Evolutionary conservation across 2,888 invertebrate species (phyloP), one percentile per base, ranked within the genome.

Genomic region (Pimpla rufipes): DNA sequence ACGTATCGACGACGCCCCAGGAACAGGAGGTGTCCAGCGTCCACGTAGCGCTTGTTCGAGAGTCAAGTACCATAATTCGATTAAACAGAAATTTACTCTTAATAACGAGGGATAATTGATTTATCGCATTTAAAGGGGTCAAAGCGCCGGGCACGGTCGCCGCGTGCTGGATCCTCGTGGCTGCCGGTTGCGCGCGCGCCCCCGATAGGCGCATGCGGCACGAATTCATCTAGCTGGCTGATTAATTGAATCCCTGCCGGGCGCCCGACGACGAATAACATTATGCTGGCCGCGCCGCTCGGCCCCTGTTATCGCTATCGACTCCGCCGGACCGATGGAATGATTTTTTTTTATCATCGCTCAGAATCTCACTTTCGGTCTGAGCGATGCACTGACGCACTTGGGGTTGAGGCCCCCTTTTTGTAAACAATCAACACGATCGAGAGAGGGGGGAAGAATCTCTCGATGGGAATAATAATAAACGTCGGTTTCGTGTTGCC

Each of bases 51-150:
- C n/a, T n/a, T 70, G 67, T 50, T 78, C 80, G 82, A 87, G 89
- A 90, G 90, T 92, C 89, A 92, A 91, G 88, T 89, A 88, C 86
- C 83, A 84, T 90, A 83, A 92, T 91, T 91, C 89, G 91, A 92
- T 92, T 89, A 89, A 91, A 88, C 87, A 89, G 89, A 86, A 89
- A 92, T 91, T 91, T 90, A n/a, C 90, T 91, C 87, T 89, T 88
- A 88, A 90, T 89, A 89, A 91, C 86, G 86, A 89, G 88, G 87
- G 87, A 87, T 88, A 90, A 91, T 91, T 91, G 88, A 90, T 91
- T 90, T 89, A 91, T 89, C 86, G 89, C 84, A 85, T 86, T 87
- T 85, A 85, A 88, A 87, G 81, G 81, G 90, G 89, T 83, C 85
- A 86, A 85, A 84, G 82, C 78, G 55, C 70, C 82, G 81, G 64